Evolutionary conservation across 2,797 vertebrate genomes (phyloP), one percentile per base, ranked within the genome.

Genomic region (Emys orbicularis): DNA sequence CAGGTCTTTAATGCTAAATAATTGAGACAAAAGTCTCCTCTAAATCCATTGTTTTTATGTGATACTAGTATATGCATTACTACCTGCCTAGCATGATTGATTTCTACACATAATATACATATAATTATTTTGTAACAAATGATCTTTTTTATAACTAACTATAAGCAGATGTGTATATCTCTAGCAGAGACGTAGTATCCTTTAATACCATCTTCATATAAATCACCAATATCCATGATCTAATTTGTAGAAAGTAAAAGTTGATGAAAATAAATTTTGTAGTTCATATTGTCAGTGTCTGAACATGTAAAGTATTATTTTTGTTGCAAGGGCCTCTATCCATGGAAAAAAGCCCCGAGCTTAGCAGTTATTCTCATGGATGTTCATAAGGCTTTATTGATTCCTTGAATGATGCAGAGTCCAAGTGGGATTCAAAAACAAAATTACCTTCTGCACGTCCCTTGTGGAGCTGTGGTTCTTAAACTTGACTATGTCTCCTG

Each of bases 41-140:
- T 72, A 72, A 47, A 84, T 74, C 0, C 12, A 49, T 41, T 79
- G 25, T 25, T 94, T 87, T 83, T 83, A 59, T 68, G 27, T 86
- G 53, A 87, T 90, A 21, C 9, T 85, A 80, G 1, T 65, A 84
- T 79, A 86, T 87, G 59, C 29, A 79, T 84, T 86, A 27, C 27
- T 94, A 87, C 65, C 37, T 92, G 56, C 53, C 95, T 68, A 91
- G 85, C 54, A 90, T 29, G 54, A 93, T 87, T 91, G 96, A 96
- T 94, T 94, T 90, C 31, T 93, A 76, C 61, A 77, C 68, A 89
- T 61, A 95, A 87, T 95, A 59, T 95, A 81, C 82, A 96, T 95
- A 87, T 94, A 96, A 96, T 93, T 96, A 97, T 94, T 96, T 95
- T 86, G 86, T 88, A 92, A 82, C 92, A 23, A 95, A 59, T 90